These are phyloP conservation scores for Fringilla coelebs DNA, from an alignment of 2,797 vertebrate genomes.

Conservation along the genomic window DNA sequence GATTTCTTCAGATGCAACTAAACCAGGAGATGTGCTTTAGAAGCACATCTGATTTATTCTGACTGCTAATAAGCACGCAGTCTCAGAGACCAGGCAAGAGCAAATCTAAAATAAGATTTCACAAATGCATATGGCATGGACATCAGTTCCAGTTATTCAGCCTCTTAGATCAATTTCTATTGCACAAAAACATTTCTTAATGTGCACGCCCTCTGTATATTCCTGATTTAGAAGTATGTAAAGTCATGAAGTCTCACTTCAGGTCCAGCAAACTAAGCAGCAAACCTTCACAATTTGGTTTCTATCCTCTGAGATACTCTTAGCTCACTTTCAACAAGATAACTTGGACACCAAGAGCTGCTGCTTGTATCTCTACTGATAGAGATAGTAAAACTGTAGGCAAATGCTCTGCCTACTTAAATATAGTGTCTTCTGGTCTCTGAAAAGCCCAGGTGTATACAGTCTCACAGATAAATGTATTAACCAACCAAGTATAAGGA, in stretches of 20 bases:
- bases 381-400: neutral
- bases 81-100: neutral
- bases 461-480: neutral
- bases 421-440: neutral
- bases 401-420: neutral
- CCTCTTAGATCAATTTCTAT: neutral
- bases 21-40: neutral
- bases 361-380: neutral
- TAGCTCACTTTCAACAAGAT: neutral
- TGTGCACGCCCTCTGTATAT: neutral
- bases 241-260: neutral
- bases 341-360: neutral
- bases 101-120: neutral
- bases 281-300: neutral
- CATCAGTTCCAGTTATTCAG: neutral
- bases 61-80: neutral
- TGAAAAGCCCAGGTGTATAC: neutral
- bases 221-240: neutral
- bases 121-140: neutral
- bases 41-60: neutral
- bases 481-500: neutral
- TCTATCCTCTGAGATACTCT: neutral
- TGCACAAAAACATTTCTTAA: neutral
- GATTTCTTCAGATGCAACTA: neutral
- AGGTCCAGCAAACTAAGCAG: neutral